phyloP scores from a whole-genome alignment of 1,140 invertebrate species.

The Dinothrombium tinctorium region DNA sequence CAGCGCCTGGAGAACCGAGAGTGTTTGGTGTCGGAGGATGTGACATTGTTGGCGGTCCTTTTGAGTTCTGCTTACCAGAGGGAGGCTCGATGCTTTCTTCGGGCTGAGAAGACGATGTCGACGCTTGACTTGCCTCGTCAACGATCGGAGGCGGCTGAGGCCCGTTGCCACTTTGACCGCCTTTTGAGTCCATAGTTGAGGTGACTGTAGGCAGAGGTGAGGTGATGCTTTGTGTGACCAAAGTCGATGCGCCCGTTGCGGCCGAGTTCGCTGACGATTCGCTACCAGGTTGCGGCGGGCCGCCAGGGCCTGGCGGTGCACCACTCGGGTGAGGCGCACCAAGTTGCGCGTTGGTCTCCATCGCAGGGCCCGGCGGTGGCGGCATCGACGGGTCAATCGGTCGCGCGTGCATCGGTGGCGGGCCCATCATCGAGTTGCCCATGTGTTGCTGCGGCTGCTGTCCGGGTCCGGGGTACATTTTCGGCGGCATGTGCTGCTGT shows the following conservation, averaged over 20 bases:
- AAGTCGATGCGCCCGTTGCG: slow-evolving; percentile 13
- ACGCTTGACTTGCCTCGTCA: slow-evolving; percentile 17
- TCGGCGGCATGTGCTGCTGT: too few relatives aligned
- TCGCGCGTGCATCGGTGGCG: slow-evolving; percentile 3
- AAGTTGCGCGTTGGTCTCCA: too few relatives aligned
- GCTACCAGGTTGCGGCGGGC: neutral
- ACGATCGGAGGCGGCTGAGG: slow-evolving; percentile 15
- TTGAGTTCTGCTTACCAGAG: too few relatives aligned
- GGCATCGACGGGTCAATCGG: neutral
- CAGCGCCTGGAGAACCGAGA: slow-evolving; percentile 51
- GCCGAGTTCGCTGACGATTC: neutral
- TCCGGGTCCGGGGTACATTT: too few relatives aligned
- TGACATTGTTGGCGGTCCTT: slow-evolving; percentile 10
- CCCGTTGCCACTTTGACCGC: too few relatives aligned
- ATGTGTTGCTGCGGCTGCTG: slow-evolving; percentile 12
- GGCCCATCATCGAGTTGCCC: slow-evolving; percentile 12
- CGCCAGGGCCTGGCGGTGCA: too few relatives aligned
- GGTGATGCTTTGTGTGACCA: slow-evolving; percentile 22
- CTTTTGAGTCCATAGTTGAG: slow-evolving; percentile 14
- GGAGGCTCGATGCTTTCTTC: slow-evolving; percentile 14
- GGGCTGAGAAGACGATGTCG: slow-evolving; percentile 15
- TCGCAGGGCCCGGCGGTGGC: neutral
- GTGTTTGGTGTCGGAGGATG: slow-evolving; percentile 44
- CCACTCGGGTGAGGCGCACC: too few relatives aligned
- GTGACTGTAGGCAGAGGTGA: slow-evolving; percentile 16